Evolutionary conservation across 2,113 vertebrate species (phyloP), one percentile per base, ranked within the genome.

Genomic region (Ceyx melanurus): DNA sequence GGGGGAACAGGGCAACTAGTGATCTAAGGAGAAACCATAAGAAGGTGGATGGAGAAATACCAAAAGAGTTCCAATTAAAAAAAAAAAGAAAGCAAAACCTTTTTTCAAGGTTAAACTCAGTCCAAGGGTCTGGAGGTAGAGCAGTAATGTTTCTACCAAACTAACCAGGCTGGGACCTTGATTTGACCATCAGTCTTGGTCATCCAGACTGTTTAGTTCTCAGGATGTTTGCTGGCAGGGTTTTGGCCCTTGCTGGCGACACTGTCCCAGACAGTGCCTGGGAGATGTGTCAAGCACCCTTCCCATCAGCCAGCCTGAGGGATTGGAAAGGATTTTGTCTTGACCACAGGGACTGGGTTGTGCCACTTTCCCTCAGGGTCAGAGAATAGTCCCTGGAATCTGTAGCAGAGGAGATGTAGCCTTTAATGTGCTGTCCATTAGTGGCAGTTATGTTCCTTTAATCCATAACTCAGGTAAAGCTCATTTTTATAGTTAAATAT

Each of bases 131-230:
- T 67, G 35, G 26, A 54, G 20, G 18, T 37, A 48, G 10, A 68
- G 9, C 22, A 43, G 15, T 28, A 46, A 53, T 19, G 31, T 54
- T 18, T 77, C 23, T 28, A 33, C n/a, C 45, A 18, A 76, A 51
- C 23, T 57, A 51, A 51, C 21, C 13, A 54, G 11, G 28, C 17
- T 46, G 37, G 11, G 37, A 15, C 2, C 1, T 25, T 50, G 13
- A 40, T 35, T 45, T 0, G 0, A 53, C 22, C n/a, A 45, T 43
- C 22, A 33, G 8, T 5, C 28, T 53, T 58, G 13, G 28, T 58
- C 40, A 48, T 53, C 20, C 37, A 65, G 37, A 25, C 28, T 65
- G 46, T n/a, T 50, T 42, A 42, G 54, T 19, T 56, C 6, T 33
- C 42, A 57, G 35, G 35, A 56, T 13, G 13, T 37, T 80, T 31